phyloP scores from a whole-genome alignment of 2,113 vertebrate species.

The Xiphorhynchus elegans region DNA sequence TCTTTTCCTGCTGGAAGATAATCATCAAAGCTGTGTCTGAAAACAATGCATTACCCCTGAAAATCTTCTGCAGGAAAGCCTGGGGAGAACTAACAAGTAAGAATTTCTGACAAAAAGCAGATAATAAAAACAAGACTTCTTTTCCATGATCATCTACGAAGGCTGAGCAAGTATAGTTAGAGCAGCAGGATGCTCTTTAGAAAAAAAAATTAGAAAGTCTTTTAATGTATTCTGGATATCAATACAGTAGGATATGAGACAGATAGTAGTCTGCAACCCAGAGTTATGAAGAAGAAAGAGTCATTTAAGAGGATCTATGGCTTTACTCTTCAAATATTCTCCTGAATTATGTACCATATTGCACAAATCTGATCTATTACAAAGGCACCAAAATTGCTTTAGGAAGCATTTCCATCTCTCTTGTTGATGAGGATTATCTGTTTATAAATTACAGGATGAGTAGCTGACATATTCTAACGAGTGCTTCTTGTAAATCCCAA shows the following conservation, averaged over 20 bases:
- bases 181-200: background rate
- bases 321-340: background rate
- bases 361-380: background rate
- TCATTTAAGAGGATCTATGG: background rate
- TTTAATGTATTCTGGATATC: background rate
- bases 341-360: background rate
- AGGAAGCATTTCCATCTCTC: background rate
- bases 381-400: background rate
- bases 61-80: background rate
- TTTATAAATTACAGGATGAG: conserved; percentile 1
- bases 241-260: background rate
- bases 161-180: background rate
- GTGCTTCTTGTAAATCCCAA: background rate
- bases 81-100: background rate
- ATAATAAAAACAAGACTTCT: background rate
- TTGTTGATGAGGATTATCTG: background rate
- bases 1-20: background rate
- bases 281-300: background rate
- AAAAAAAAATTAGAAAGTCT: background rate
- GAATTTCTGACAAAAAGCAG: background rate
- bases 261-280: background rate
- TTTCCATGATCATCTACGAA: background rate
- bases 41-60: background rate
- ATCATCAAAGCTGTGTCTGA: background rate
- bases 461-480: background rate